These are phyloP conservation scores for Acrobasis repandana DNA, from an alignment of 2,888 invertebrate species.

Conservation along the genomic window DNA sequence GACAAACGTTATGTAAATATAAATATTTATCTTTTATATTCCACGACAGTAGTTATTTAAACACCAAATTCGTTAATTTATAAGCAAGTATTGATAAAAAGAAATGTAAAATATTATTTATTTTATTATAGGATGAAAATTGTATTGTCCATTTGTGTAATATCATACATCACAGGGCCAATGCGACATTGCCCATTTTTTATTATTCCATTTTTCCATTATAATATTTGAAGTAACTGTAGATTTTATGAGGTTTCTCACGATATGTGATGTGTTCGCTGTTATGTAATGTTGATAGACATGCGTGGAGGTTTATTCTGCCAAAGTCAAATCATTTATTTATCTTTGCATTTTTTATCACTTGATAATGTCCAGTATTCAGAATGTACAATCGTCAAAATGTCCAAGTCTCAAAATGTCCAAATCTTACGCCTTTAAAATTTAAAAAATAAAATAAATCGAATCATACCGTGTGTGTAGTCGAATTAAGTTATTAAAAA, in stretches of 20 bases:
- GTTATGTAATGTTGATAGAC: slow-evolving; percentile 13
- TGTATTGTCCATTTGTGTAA: slow-evolving; percentile 9
- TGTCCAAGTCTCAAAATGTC: no score
- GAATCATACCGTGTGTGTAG: no score
- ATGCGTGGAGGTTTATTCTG: slow-evolving; percentile 13
- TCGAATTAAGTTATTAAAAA: no score
- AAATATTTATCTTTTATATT: slow-evolving; percentile 34
- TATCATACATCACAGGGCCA: slow-evolving; percentile 5
- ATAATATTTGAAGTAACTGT: neutral
- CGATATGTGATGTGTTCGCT: slow-evolving; percentile 9
- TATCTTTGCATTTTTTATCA: no score
- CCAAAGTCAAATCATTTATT: neutral
- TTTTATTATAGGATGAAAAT: slow-evolving; percentile 27
- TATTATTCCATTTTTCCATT: slow-evolving; percentile 27
- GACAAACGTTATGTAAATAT: slow-evolving; percentile 29
- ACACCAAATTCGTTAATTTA: slow-evolving; percentile 38
- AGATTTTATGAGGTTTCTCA: slow-evolving; percentile 1
- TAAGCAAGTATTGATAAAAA: slow-evolving; percentile 29
- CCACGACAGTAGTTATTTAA: slow-evolving; percentile 31
- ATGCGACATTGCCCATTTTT: slow-evolving; percentile 2
- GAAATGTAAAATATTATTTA: slow-evolving; percentile 33
- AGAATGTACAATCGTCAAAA: no score
- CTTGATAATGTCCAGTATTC: no score
- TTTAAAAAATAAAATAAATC: no score
- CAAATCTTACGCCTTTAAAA: no score